A percentile compares a stretch with the other conserved stretches of the same genome.
Conservation (phyloP, 2,888 invertebrate species). For the Acrobasis suavella region DNA sequence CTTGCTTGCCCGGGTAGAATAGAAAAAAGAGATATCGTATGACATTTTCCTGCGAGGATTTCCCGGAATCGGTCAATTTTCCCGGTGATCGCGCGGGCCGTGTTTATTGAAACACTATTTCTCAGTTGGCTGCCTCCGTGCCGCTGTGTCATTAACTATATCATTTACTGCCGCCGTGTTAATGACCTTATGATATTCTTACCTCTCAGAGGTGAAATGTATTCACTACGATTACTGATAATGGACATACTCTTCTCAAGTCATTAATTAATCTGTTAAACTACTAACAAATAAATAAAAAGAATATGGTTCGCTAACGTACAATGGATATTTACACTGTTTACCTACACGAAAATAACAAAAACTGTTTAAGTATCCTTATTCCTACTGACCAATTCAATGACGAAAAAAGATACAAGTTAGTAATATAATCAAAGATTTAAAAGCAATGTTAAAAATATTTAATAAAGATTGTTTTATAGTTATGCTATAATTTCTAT, state of each 20-base stretch:
- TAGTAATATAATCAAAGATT: background rate
- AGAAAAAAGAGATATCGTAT: slow-evolving; percentile 71
- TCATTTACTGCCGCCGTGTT: slow-evolving; percentile 35
- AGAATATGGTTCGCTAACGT: too few species aligned
- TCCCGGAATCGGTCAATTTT: slow-evolving; percentile 79
- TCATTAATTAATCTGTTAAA: background rate
- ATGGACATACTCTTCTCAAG: background rate
- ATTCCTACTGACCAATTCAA: too few species aligned
- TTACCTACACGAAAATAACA: too few species aligned
- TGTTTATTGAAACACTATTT: slow-evolving; percentile 80
- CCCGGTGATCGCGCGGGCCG: slow-evolving; percentile 70
- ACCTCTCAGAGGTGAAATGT: slow-evolving; percentile 18
- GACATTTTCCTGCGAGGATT: slow-evolving; percentile 74
- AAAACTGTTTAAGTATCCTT: too few species aligned
- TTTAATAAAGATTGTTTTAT: background rate
- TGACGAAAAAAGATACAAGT: too few species aligned
- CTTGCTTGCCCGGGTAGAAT: slow-evolving; percentile 66
- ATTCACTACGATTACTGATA: slow-evolving; percentile 3
- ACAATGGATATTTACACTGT: too few species aligned
- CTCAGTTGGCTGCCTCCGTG: slow-evolving; percentile 65
- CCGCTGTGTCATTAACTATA: slow-evolving; percentile 55
- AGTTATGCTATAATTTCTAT: slow-evolving; percentile 13
- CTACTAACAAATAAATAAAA: background rate
- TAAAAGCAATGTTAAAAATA: background rate
- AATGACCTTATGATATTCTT: slow-evolving; percentile 34